These are phyloP conservation scores for Arenaria interpres DNA, from an alignment of 2,113 vertebrate species.

Conservation along the genomic window DNA sequence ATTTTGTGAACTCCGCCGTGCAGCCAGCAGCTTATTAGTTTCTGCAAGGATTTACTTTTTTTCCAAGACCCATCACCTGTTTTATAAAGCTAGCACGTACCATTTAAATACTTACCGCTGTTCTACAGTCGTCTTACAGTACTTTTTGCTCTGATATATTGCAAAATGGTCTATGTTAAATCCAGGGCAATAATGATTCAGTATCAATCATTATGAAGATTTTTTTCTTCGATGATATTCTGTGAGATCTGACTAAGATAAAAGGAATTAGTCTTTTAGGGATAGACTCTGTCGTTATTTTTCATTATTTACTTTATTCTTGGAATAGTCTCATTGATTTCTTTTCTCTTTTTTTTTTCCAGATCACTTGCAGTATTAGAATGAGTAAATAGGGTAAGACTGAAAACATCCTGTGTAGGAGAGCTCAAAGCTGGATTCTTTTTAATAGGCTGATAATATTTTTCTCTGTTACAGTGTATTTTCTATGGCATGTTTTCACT, in stretches of 20 bases:
- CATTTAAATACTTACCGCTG: not conserved
- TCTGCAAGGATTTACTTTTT: slow-evolving; percentile 14
- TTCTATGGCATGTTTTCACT: not conserved
- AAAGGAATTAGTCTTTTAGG: not conserved
- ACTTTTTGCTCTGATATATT: slow-evolving; percentile 26
- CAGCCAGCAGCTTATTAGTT: not conserved
- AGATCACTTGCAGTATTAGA: not conserved
- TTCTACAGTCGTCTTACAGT: not conserved
- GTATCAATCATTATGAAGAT: not conserved
- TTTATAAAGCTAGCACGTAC: slow-evolving; percentile 8
- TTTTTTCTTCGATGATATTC: not conserved
- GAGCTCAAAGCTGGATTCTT: not conserved
- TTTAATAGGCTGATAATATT: not conserved
- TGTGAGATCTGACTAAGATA: not conserved
- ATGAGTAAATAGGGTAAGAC: not conserved
- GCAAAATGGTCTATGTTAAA: slow-evolving; percentile 8
- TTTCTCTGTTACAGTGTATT: not conserved
- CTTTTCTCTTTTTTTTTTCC: not conserved
- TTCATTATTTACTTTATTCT: slow-evolving; percentile 8
- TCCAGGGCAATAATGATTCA: not conserved
- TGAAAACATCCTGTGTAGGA: not conserved
- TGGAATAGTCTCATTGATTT: not conserved
- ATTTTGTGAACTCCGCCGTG: not conserved
- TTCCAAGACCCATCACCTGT: not conserved
- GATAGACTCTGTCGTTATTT: not conserved